Percentiles rank a stretch among this genome's conserved stretches.
These are phyloP conservation scores for Emydura subglobosa DNA, from an alignment of 2,113 vertebrate genomes.

Conservation along the genomic window DNA sequence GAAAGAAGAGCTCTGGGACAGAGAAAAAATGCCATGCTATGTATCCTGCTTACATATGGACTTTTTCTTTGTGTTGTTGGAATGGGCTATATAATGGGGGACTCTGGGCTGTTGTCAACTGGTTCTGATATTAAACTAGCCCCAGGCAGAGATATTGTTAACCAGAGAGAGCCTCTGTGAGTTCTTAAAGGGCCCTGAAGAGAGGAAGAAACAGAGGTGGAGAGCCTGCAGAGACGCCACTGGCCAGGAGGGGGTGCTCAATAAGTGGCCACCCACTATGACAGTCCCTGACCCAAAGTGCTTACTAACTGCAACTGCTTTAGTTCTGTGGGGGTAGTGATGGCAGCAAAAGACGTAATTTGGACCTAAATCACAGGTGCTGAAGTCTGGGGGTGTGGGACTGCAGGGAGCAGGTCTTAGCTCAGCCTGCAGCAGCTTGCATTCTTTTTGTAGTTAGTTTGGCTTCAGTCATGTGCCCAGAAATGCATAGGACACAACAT, in stretches of 20 bases:
- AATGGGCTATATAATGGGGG: too few species aligned
- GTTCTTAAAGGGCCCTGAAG: background rate
- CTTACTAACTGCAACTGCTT: background rate
- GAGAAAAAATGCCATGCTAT: background rate
- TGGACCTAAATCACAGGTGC: background rate
- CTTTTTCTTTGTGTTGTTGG: too few species aligned
- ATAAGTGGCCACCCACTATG: background rate
- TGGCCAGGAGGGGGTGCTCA: background rate
- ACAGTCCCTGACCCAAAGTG: background rate
- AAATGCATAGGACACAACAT: background rate
- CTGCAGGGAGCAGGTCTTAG: background rate
- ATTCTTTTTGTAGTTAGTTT: background rate
- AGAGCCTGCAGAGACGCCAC: background rate
- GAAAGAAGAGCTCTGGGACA: background rate
- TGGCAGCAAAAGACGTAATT: background rate
- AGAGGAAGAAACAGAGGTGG: background rate
- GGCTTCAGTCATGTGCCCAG: background rate
- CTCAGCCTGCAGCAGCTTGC: background rate
- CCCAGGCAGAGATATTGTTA: background rate
- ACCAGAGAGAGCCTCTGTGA: background rate
- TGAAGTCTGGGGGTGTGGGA: background rate
- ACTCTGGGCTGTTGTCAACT: background rate
- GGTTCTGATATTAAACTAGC: background rate
- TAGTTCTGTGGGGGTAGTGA: background rate
- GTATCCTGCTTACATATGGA: background rate